Percentiles rank a stretch among this genome's conserved stretches.
Evolutionary conservation across 1,140 invertebrate species (phyloP).

Genomic region (Thaumatotibia leucotreta): DNA sequence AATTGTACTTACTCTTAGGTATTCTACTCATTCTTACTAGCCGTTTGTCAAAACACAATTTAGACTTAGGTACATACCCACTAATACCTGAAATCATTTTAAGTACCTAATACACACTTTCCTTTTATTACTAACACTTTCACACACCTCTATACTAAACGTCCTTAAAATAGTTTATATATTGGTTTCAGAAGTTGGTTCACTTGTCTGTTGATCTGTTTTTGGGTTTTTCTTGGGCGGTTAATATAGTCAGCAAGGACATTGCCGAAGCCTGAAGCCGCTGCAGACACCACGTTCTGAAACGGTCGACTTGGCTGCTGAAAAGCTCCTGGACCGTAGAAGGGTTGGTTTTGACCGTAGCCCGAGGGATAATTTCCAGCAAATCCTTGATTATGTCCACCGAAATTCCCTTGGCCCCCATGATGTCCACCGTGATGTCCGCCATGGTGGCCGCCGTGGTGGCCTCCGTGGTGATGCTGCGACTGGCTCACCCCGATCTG

Average conservation of each 20-base stretch:
- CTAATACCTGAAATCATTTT: too few species aligned
- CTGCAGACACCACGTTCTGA: conserved; percentile 44
- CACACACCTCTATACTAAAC: background rate
- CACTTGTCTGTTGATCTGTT: conserved; percentile 46
- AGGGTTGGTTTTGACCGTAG: conserved; percentile 13
- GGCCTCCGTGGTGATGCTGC: conserved; percentile 1
- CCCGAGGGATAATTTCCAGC: conserved; percentile 15
- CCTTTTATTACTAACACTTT: background rate
- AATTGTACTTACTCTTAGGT: too few species aligned
- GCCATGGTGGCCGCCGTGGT: conserved; percentile 23
- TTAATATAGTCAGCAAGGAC: conserved; percentile 45
- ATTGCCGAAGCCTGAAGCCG: conserved; percentile 47
- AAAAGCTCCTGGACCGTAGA: conserved; percentile 18
- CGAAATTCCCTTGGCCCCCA: background rate
- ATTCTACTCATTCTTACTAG: too few species aligned
- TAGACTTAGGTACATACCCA: too few species aligned
- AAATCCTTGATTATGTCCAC: conserved; percentile 15
- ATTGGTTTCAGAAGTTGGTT: conserved; percentile 48
- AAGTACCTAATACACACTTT: too few species aligned
- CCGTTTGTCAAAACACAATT: too few species aligned
- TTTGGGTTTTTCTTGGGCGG: conserved; percentile 45
- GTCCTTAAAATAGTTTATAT: conserved; percentile 45
- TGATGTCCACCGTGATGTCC: conserved; percentile 27
- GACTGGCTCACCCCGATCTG: conserved; percentile 18
- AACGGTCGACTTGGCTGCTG: conserved; percentile 33